Evolutionary conservation across 2,113 vertebrate genomes (phyloP).

Genomic region (Scomber japonicus): DNA sequence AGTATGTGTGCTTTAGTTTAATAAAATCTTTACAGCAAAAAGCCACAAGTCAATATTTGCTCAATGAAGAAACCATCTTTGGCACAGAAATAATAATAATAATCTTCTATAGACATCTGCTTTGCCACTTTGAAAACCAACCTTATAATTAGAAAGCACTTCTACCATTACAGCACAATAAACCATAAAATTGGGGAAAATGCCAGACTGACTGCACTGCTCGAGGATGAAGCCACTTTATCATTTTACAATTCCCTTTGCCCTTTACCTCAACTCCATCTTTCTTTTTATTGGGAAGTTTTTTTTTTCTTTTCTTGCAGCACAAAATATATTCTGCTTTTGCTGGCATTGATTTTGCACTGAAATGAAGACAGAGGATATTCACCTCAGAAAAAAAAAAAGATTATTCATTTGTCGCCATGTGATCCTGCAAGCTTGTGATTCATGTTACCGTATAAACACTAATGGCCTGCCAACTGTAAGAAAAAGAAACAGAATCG

Average conservation of each 20-base stretch:
- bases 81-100: slow-evolving; percentile 5
- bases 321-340: slow-evolving; percentile 28
- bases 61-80: slow-evolving; percentile 11
- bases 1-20: slow-evolving; percentile 1
- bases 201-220: slow-evolving; percentile 16
- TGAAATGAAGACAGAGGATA: slow-evolving; percentile 67
- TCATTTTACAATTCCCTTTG: slow-evolving; percentile 19
- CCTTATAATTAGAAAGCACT: slow-evolving; percentile 45
- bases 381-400: slow-evolving; percentile 50
- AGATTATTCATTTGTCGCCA: slow-evolving; percentile 46
- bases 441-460: slow-evolving; percentile 49
- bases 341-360: slow-evolving; percentile 71
- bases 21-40: neutral
- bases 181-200: slow-evolving; percentile 38
- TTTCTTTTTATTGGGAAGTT: slow-evolving; percentile 25
- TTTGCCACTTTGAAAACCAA: slow-evolving; percentile 1
- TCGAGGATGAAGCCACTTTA: slow-evolving; percentile 21
- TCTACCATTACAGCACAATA: slow-evolving; percentile 21
- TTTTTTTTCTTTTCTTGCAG: neutral
- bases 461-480: slow-evolving; percentile 29
- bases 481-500: neutral
- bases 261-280: slow-evolving; percentile 47
- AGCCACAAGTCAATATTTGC: slow-evolving; percentile 5
- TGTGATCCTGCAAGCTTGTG: slow-evolving; percentile 41
- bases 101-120: slow-evolving; percentile 8